phyloP scores from a whole-genome alignment of 2,888 invertebrate genomes.

The Chrysotoxum bicinctum region DNA sequence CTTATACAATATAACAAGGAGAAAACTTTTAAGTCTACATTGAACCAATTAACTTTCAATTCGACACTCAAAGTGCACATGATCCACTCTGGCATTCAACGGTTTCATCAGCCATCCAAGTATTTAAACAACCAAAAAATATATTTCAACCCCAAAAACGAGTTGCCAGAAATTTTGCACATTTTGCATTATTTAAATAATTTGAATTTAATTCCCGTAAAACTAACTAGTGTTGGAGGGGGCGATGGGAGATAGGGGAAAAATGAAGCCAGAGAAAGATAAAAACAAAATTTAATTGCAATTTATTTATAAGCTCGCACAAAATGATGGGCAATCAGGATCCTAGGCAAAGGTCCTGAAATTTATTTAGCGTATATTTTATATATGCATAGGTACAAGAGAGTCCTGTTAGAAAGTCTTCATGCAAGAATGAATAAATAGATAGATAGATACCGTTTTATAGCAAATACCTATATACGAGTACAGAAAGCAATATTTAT shows the following conservation, averaged over 20 bases:
- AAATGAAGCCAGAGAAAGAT: too few relatives aligned
- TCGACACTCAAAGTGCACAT: conserved; percentile 12
- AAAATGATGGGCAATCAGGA: not conserved
- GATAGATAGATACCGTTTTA: not conserved
- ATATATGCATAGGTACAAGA: not conserved
- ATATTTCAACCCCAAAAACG: not conserved
- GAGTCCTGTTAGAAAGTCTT: conserved; percentile 39
- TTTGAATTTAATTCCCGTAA: conserved; percentile 5
- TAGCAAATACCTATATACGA: not conserved
- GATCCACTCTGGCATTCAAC: conserved; percentile 6
- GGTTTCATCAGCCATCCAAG: not conserved
- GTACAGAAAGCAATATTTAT: conserved; percentile 62
- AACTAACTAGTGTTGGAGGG: not conserved
- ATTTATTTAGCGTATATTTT: conserved; percentile 41
- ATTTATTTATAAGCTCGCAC: conserved; percentile 28
- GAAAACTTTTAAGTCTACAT: not conserved
- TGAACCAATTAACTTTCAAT: conserved; percentile 13
- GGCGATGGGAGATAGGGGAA: not conserved
- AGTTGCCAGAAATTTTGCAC: not conserved
- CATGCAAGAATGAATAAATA: conserved; percentile 42
- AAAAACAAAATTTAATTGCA: conserved; percentile 13
- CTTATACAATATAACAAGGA: not conserved
- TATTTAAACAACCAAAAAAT: not conserved
- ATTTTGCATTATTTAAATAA: conserved; percentile 20
- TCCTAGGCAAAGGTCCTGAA: conserved; percentile 1